Base-by-base conservation (phyloP, 2,888 invertebrate species). In the Pelosia muscerda region DNA sequence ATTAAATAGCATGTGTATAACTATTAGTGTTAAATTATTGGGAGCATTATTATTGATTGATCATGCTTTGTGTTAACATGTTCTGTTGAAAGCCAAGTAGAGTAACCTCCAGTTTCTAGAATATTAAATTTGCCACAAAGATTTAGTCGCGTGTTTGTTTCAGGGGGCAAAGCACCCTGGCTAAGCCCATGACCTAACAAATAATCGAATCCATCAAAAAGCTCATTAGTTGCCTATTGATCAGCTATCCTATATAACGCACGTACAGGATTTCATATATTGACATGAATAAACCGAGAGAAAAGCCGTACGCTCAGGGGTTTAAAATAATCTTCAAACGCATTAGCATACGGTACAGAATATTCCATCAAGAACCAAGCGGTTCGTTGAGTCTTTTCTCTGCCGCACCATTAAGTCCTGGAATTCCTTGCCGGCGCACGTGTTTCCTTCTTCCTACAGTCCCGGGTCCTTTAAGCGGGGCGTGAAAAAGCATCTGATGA, bases 1-100 rank as follows among this genome's bases (percentile, higher is more conserved):
- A 81, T 79, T 81, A 81, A 76, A 79, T 83, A 84, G 80, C 76
- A 81, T 70, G 65, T 74, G 76, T 80, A 73, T 74, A 72, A 74
- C 69, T 74, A 77, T 77, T 77, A 79, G 76, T 70, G 66, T 68
- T 75, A 77, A 66, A 72, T 63, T 23, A 23, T 53, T 28, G 31
- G 53, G 19, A 61, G 6, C 42, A 49, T 49, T 42, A 69, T 23
- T 66, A 64, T 55, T 62, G 60, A 62, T 74, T 66, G 57, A 31
- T 63, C 38, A 62, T 65, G 54, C 8, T 26, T 70, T 73, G 9
- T 61, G 53, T 76, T 65, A 62, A 62, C 15, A 54, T 59, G n/a
- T 73, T 66, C 13, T 56, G 26, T 71, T 65, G 59, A 34, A 63
- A 55, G 55, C 59, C 66, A 68, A 65, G 56, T 56, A 56, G n/a